phyloP scores from a whole-genome alignment of 2,888 invertebrate genomes.

The Nesidiocoris tenuis region DNA sequence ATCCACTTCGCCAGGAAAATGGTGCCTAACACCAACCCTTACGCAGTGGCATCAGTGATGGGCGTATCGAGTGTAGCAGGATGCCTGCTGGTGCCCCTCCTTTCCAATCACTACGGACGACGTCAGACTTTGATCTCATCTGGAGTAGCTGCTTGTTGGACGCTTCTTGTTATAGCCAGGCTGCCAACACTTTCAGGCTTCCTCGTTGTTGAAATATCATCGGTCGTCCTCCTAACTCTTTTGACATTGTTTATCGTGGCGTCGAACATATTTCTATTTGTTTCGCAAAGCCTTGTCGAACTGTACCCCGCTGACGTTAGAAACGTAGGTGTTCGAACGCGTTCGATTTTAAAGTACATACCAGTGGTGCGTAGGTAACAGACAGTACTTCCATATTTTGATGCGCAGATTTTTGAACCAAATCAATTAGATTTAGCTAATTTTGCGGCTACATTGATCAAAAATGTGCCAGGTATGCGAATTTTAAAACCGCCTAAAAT shows the following conservation, averaged over 20 bases:
- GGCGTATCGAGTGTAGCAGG: neutral
- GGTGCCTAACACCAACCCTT: neutral
- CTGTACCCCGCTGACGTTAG: slow-evolving; percentile 15
- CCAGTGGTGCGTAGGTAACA: too few species aligned
- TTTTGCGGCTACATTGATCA: too few species aligned
- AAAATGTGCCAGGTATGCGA: too few species aligned
- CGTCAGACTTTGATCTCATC: slow-evolving; percentile 17
- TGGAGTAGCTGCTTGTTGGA: neutral
- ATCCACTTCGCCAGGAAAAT: slow-evolving; percentile 1
- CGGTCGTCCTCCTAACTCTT: neutral
- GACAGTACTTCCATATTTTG: too few species aligned
- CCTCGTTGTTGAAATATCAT: neutral
- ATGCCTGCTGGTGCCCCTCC: neutral
- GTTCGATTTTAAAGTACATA: neutral
- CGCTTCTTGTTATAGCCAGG: slow-evolving; percentile 23
- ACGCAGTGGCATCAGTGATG: slow-evolving; percentile 3
- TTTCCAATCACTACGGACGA: neutral
- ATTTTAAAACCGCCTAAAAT: too few species aligned
- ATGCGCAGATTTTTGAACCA: too few species aligned
- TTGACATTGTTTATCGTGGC: neutral
- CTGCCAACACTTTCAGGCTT: slow-evolving; percentile 23
- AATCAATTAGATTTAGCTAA: too few species aligned
- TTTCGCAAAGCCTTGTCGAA: neutral
- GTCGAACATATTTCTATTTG: neutral
- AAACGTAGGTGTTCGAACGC: slow-evolving; percentile 3